A percentile compares a stretch with the other conserved stretches of the same genome.
Evolutionary conservation across 2,888 invertebrate genomes (phyloP).

Genomic region (Zygaena filipendulae): DNA sequence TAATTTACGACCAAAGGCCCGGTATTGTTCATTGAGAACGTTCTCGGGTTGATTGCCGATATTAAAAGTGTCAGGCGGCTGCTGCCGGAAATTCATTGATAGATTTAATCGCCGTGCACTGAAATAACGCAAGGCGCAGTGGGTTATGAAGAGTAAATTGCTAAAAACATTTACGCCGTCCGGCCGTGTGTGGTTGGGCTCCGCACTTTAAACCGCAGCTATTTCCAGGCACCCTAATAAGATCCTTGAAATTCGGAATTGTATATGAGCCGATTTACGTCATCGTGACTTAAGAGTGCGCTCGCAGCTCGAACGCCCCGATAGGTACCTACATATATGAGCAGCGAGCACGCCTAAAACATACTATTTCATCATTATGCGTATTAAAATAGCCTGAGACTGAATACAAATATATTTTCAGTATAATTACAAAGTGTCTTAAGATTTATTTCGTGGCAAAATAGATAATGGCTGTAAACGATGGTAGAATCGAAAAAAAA

Average conservation of each 20-base stretch:
- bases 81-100: constrained; percentile 67
- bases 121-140: constrained; percentile 49
- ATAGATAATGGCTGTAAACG: too few relatives aligned
- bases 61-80: constrained; percentile 61
- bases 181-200: constrained; percentile 41
- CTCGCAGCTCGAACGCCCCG: too few relatives aligned
- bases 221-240: constrained; percentile 40
- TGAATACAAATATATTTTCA: too few relatives aligned
- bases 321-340: too few relatives aligned
- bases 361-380: constrained; percentile 4
- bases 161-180: constrained; percentile 63
- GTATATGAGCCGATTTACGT: constrained; percentile 31
- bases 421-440: too few relatives aligned
- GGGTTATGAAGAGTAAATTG: constrained; percentile 61
- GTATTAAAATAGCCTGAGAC: too few relatives aligned
- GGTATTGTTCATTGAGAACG: constrained; percentile 62
- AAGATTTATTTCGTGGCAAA: constrained; percentile 5
- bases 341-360: too few relatives aligned
- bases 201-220: constrained; percentile 49
- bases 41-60: constrained; percentile 55
- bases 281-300: too few relatives aligned
- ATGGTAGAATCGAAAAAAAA: too few relatives aligned
- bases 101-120: constrained; percentile 58
- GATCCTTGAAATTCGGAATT: constrained; percentile 38
- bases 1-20: constrained; percentile 56